Conservation (phyloP, 2,888 invertebrate species). For the Beris morrisii region DNA sequence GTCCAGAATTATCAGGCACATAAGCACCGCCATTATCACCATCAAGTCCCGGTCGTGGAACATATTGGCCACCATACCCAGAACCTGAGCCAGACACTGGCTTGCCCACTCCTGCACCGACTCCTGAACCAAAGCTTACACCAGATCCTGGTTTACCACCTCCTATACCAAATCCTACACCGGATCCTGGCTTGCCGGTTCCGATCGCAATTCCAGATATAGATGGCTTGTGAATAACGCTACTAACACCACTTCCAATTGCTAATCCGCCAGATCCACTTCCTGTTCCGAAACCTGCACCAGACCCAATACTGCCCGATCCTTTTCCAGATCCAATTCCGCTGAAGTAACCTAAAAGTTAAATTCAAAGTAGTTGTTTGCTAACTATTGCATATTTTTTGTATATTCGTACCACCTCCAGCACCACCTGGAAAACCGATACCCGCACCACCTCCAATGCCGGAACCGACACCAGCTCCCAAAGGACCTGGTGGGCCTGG, state of each 20-base stretch:
- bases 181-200: conserved; percentile 8
- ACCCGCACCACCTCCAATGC: conserved; percentile 1
- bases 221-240: neutral
- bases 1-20: conserved; percentile 35
- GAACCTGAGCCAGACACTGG: too few species aligned
- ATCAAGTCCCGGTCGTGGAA: conserved; percentile 4
- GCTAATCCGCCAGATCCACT: neutral
- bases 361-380: too few species aligned
- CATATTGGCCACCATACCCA: neutral
- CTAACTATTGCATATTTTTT: conserved; percentile 27
- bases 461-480: conserved; percentile 4
- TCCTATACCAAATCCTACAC: conserved; percentile 46
- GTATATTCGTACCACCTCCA: conserved; percentile 34
- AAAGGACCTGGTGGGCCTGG: conserved; percentile 36
- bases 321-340: neutral
- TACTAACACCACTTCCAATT: conserved; percentile 40
- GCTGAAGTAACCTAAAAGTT: conserved; percentile 38
- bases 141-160: conserved; percentile 21
- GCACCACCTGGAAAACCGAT: conserved; percentile 37
- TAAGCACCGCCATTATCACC: conserved; percentile 32
- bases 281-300: conserved; percentile 2
- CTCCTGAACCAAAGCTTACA: conserved; percentile 1
- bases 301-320: neutral
- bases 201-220: conserved; percentile 44
- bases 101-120: conserved; percentile 1